Conservation (phyloP, 2,888 invertebrate species). For the Lucinisca nassula region DNA sequence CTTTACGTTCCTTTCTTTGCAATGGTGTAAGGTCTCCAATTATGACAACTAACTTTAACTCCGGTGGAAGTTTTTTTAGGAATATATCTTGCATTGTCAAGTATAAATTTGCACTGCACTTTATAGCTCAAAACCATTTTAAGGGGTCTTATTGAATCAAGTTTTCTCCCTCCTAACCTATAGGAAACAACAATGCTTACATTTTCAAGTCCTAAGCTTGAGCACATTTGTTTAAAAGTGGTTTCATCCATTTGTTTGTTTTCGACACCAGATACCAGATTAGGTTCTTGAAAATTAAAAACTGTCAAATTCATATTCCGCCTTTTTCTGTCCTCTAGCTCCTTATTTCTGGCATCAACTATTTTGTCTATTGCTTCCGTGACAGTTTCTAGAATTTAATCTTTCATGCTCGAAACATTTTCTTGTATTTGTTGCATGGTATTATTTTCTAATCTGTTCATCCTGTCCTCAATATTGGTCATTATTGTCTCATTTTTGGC, state of each 20-base stretch:
- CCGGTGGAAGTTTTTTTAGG: neutral
- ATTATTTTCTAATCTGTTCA: neutral
- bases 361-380: neutral
- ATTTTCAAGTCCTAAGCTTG: neutral
- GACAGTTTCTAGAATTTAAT: neutral
- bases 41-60: neutral
- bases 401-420: neutral
- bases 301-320: neutral
- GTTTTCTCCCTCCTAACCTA: neutral
- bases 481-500: neutral
- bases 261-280: neutral
- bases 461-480: neutral
- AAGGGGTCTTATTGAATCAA: neutral
- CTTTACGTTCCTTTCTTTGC: neutral
- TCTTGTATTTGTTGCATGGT: neutral
- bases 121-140: neutral
- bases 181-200: neutral
- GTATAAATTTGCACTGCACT: neutral
- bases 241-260: neutral
- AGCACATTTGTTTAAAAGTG: neutral
- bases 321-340: neutral
- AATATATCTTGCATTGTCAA: neutral
- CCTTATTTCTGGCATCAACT: neutral
- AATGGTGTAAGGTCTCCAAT: neutral
- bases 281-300: neutral